Evolutionary conservation across 2,888 invertebrate species (phyloP), one percentile per base, ranked within the genome.

Genomic region (Ischnura elegans): DNA sequence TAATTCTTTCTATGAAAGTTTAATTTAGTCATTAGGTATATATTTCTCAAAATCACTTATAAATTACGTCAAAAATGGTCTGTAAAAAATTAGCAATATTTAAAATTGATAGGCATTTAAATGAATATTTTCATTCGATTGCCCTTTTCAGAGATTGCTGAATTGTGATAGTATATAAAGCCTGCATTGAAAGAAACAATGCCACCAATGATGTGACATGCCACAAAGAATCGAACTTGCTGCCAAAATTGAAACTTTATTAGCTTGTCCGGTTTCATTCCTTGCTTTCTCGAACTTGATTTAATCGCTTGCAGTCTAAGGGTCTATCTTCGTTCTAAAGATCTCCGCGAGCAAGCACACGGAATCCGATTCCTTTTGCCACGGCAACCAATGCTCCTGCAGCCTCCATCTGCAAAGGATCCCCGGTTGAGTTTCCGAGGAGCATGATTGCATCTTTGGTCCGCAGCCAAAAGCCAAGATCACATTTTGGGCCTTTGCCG

Each of bases 371-470:
- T 36, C 76, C n/a, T 25, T 61, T 61, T 61, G 29, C 29, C 76
- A 13, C 36, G 36, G 36, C 13, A 36, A 36, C 36, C 76, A n/a
- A 76, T 36, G 36, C 6, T 76, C 76, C 16, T 13, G 76, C 36
- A 76, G 36, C 8, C 10, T 36, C 76, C 76, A 76, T 76, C 76
- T 76, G 76, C 36, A 76, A 25, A 36, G 36, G 13, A 36, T 76
- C 16, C 76, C 36, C 16, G 76, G 29, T 25, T 21, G 76, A 76
- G 76, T 25, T 29, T 36, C 16, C 36, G 36, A 1, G 76, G 36
- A 36, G 25, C 76, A 36, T 36, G 76, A 76, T 76, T 76, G 76
- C 76, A 76, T 76, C 76, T 76, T 76, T 76, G 76, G 76, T 76
- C 25, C 76, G 2, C 4, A 76, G 76, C 76, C 76, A 76, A 76